Base-by-base conservation (phyloP, 2,113 vertebrate species). In the Serilophus lunatus region DNA sequence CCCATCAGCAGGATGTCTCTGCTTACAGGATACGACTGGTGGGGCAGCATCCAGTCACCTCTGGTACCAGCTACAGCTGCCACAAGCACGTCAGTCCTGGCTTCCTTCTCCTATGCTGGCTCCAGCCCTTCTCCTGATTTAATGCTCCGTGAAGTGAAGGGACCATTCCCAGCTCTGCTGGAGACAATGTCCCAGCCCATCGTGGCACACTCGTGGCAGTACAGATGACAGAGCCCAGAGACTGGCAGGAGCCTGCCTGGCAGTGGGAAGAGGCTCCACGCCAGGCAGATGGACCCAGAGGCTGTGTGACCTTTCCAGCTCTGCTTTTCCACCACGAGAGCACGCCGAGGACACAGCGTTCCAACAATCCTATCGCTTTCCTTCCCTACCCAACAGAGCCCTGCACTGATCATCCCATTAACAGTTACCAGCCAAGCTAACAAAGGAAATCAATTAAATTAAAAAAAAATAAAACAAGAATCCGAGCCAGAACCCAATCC, bases 391-490 rank as follows among this genome's bases (percentile, higher is more conserved):
- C 82, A 49, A 23, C 82, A 86, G 40, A 88, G 63, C 49, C 75
- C n/a, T 13, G 13, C 59, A 29, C 63, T 40, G 40, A 64, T 83
- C 88, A 42, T 57, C 75, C 78, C 63, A 54, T 90, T 74, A 93
- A 61, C 66, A 57, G 64, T 42, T 35, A 77, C 75, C 8, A 12
- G 64, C 64, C 86, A 38, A 68, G 50, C 54, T 87, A 53, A 22
- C 66, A 90, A 54, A 83, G 75, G 90, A 95, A 96, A 96, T 96
- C 85, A 53, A 90, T 90, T 9, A 15, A 16, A 56, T 35, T 23
- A 0, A 11, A 35, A 42, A n/a, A 40, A 61, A 38, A 57, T 22
- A 57, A 36, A 60, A 23, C n/a, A 36, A 35, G 24, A 44, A 85
- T 69, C n/a, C 49, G 31, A 89, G 49, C 22, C 70, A 66, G 76